Evolutionary conservation across 2,888 invertebrate species (phyloP), one percentile per base, ranked within the genome.

Genomic region (Ectropis crepuscularia): DNA sequence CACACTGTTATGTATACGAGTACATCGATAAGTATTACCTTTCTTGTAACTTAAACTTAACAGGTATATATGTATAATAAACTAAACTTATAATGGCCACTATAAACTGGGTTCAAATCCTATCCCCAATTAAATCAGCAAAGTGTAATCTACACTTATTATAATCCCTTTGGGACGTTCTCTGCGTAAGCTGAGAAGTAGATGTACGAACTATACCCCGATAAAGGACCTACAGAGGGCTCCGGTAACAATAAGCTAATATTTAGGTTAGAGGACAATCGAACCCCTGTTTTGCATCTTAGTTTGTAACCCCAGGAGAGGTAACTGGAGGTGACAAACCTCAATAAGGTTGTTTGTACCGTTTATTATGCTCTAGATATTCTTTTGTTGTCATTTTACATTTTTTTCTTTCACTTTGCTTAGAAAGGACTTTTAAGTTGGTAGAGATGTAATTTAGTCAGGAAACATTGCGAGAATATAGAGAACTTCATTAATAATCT

Each of bases 241-340:
- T 61, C 70, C 70, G 69, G 73, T 74, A 74, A 78, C 77, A 77
- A 79, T 78, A 73, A 79, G 76, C 82, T 76, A 83, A 84, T 85
- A 83, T 83, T 82, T 81, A 78, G 74, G 73, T 79, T 76, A 63
- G 71, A 78, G 72, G 76, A 79, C 83, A 75, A 78, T 77, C 74
- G 72, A 70, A 74, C 74, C 71, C 74, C 68, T 70, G 73, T 67
- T 73, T 74, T 73, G 70, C 68, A 72, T 74, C 72, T 74, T 70
- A 71, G 71, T 69, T 68, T 68, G 69, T 71, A 65, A 63, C 68
- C 72, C 66, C 65, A 51, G 54, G 64, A 67, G 57, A 66, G 60
- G 68, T 69, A 68, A 55, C 41, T 47, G 37, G 47, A 60, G 60
- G 60, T 57, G 60, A 43, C 50, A 53, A 57, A 62, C 53, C 61